phyloP scores from a whole-genome alignment of 2,888 invertebrate genomes.

The Leucania comma region DNA sequence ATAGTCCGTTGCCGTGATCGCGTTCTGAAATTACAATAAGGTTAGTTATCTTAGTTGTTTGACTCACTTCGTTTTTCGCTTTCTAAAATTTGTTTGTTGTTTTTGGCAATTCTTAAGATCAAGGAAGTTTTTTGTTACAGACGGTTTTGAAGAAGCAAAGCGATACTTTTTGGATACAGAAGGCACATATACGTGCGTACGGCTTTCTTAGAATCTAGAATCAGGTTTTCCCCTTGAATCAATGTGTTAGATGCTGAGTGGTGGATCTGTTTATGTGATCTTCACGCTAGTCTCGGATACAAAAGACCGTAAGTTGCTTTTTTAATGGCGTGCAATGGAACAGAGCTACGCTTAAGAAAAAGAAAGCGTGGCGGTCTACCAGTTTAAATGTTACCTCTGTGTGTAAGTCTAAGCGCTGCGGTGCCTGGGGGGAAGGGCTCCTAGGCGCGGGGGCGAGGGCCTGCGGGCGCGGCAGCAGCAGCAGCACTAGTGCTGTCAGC shows the following conservation, averaged over 20 bases:
- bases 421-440: slow-evolving; percentile 66
- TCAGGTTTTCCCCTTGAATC: neutral
- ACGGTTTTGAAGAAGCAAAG: too few relatives aligned
- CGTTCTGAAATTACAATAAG: slow-evolving; percentile 68
- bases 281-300: too few relatives aligned
- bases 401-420: slow-evolving; percentile 70
- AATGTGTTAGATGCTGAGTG: neutral
- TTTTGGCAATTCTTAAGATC: neutral
- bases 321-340: too few relatives aligned
- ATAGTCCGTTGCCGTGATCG: slow-evolving; percentile 70
- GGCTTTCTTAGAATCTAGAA: neutral
- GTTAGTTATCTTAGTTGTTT: neutral
- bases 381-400: slow-evolving; percentile 64
- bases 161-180: neutral
- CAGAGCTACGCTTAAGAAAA: too few relatives aligned
- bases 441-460: slow-evolving; percentile 72
- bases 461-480: slow-evolving; percentile 86
- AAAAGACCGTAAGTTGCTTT: too few relatives aligned
- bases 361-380: neutral
- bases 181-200: neutral
- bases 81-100: neutral
- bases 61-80: too few relatives aligned
- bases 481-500: slow-evolving; percentile 88
- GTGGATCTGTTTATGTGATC: neutral
- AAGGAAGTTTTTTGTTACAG: neutral